Base-by-base conservation (phyloP, 2,888 invertebrate species). In the Neoaliturus tenellus region DNA sequence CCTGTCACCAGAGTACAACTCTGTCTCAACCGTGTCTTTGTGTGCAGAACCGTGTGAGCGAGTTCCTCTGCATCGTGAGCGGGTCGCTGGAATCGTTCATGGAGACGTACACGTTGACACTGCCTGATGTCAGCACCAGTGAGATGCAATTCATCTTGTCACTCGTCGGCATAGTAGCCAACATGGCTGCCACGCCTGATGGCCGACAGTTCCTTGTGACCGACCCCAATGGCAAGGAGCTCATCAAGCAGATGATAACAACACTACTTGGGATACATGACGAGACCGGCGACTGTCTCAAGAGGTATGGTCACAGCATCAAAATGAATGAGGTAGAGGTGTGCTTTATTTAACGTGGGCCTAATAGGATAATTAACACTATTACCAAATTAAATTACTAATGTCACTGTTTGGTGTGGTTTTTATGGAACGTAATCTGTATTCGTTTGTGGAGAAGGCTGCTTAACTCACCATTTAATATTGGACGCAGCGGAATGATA, bases 81-180 rank as follows among this genome's bases (percentile, higher is more conserved):
- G 90, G 89, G 55, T 90, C 89, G 28, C 89, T 91, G 80, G 87
- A 85, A 0, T 90, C 90, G 31, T 91, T 91, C 81, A 87, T 90
- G 86, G 89, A 90, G 51, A 89, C 89, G n/a, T 90, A 90, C 83
- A 87, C 87, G 25, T 86, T 85, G 12, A 87, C 85, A 33, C 87
- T 90, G 39, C 90, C 90, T 0, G 88, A 89, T 12, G 88, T 88
- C 20, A 88, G 86, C 51, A 88, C 89, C 20, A 89, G 90, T 33
- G 91, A 90, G 73, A 90, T 88, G 73, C 89, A 90, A 84, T 91
- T 91, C 81, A 88, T 90, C 44, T 88, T 89, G 86, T 89, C 90
- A 6, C 86, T 91, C 55, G 87, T 90, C 67, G 91, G 91, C 20
- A 90, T 90, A 14, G 88, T 91, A 2, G 89, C 90, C 4, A 91